Evolutionary conservation across 2,888 invertebrate genomes (phyloP).

Genomic region (Drosophila falleni): DNA sequence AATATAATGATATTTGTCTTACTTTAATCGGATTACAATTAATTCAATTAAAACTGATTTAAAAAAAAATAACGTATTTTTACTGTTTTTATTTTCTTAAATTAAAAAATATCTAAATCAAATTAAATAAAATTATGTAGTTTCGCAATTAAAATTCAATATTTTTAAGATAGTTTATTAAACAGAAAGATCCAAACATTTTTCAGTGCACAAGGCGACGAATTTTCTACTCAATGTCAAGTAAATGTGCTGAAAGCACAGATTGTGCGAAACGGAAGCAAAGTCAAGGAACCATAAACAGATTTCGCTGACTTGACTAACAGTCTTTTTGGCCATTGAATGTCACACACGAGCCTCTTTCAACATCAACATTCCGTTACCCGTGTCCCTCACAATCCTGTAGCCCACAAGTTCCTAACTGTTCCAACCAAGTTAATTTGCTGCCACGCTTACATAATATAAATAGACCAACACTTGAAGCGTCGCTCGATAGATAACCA

Average conservation of each 20-base stretch:
- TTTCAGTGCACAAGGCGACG: not conserved
- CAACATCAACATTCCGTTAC: constrained; percentile 17
- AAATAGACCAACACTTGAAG: constrained; percentile 59
- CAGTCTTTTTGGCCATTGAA: constrained; percentile 35
- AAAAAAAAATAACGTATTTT: too few relatives aligned
- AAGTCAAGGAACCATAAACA: constrained; percentile 41
- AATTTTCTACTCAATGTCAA: constrained; percentile 21
- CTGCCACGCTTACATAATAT: constrained; percentile 33
- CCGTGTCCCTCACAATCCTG: not conserved
- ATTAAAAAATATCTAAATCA: not conserved
- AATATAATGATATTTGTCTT: too few relatives aligned
- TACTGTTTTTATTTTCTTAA: too few relatives aligned
- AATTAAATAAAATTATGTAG: not conserved
- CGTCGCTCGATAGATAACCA: constrained; percentile 53
- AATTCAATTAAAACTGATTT: too few relatives aligned
- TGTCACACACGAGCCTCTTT: constrained; percentile 46
- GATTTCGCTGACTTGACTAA: constrained; percentile 50
- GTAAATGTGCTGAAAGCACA: constrained; percentile 35
- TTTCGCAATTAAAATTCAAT: not conserved
- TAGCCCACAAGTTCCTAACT: constrained; percentile 7
- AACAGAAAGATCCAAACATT: not conserved
- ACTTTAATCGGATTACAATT: too few relatives aligned
- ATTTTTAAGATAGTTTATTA: constrained; percentile 10
- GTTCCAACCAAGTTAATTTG: constrained; percentile 14
- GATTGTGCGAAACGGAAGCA: constrained; percentile 27